These are phyloP conservation scores for Coreius guichenoti DNA, from an alignment of 2,797 vertebrate species.

Conservation along the genomic window DNA sequence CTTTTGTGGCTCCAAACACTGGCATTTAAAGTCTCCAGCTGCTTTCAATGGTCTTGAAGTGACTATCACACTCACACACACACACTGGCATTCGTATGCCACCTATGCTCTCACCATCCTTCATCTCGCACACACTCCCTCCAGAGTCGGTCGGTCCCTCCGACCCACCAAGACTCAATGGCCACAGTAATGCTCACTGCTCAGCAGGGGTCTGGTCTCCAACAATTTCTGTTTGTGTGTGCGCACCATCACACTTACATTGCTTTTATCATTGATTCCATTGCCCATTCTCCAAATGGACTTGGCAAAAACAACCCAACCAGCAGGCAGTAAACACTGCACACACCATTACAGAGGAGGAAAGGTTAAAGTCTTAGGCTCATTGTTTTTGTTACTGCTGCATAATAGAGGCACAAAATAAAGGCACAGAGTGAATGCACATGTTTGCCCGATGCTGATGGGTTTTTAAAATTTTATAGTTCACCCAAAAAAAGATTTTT, in stretches of 20 bases:
- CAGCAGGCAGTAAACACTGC: conserved; percentile 46
- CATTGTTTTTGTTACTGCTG: conserved; percentile 43
- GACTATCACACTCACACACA: conserved; percentile 18
- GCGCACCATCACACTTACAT: conserved; percentile 61
- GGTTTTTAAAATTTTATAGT: not conserved
- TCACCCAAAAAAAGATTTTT: not conserved
- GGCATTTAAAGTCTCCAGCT: conserved; percentile 30
- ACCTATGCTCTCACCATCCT: conserved; percentile 15
- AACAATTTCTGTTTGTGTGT: conserved; percentile 45
- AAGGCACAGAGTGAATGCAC: conserved; percentile 22
- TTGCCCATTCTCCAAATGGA: conserved; percentile 50
- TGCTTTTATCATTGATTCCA: conserved; percentile 49
- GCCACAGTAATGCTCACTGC: conserved; percentile 24
- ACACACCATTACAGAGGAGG: conserved; percentile 41
- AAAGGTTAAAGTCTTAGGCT: conserved; percentile 49
- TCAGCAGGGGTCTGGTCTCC: conserved; percentile 44
- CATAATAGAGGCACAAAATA: conserved; percentile 20
- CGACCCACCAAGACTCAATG: conserved; percentile 42
- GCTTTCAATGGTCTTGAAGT: conserved; percentile 29
- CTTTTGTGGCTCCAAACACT: conserved; percentile 15
- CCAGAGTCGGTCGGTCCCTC: conserved; percentile 27
- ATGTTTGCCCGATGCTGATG: not conserved
- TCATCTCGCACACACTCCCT: conserved; percentile 7
- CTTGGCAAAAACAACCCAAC: conserved; percentile 51
- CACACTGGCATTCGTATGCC: conserved; percentile 29